These are phyloP conservation scores for Rousettus madagascariensis DNA, from an alignment of 2,797 vertebrate genomes.

Conservation along the genomic window DNA sequence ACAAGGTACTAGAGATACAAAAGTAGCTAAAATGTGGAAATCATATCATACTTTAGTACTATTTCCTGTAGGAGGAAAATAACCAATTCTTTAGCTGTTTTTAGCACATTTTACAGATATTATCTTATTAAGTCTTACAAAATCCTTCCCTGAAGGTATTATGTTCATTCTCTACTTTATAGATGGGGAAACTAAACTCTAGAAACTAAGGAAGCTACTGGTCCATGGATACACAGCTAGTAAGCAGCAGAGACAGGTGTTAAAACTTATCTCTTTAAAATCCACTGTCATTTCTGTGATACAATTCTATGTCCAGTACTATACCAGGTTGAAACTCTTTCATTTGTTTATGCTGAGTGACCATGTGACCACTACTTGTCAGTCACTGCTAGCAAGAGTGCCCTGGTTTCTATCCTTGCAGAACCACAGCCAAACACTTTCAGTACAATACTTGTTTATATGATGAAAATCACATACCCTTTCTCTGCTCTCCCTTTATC, in stretches of 20 bases:
- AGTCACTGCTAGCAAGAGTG: neutral
- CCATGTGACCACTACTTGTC: neutral
- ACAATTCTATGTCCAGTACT: neutral
- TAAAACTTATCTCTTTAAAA: neutral
- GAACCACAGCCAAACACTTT: neutral
- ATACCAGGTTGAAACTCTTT: neutral
- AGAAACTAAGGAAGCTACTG: constrained; percentile 40
- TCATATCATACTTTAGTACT: neutral
- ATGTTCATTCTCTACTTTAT: constrained; percentile 17
- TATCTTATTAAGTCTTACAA: neutral
- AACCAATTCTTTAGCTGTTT: neutral
- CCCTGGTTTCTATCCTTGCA: neutral
- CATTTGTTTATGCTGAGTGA: neutral
- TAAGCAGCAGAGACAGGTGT: neutral
- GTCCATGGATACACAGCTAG: neutral
- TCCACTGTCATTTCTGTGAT: neutral
- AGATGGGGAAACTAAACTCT: constrained; percentile 28
- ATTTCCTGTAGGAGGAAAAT: neutral
- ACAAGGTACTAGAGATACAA: neutral
- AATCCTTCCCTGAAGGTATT: neutral
- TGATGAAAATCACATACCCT: neutral
- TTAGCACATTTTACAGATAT: neutral
- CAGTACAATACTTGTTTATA: neutral
- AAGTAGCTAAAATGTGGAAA: neutral
- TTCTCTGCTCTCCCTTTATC: neutral